Base-by-base conservation (phyloP, 2,113 vertebrate genomes). In the Ophthalmolycus amberensis region DNA sequence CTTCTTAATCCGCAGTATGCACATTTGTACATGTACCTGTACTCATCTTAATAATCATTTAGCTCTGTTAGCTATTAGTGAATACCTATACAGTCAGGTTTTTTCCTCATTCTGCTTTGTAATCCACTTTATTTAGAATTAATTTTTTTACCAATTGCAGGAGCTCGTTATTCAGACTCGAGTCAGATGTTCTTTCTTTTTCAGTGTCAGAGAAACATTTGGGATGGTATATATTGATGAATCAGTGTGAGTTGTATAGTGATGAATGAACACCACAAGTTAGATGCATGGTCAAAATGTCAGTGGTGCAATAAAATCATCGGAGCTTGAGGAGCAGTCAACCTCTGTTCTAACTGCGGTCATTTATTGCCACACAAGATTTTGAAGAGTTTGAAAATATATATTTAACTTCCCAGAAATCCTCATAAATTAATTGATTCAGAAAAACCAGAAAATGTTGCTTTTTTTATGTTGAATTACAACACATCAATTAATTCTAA, bases 361-460 rank as follows among this genome's bases (percentile, higher is more conserved):
- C 0, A 7, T 42, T 44, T 38, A 64, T 9, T 25, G 37, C 52
- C n/a, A 20, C 18, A 11, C 16, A 29, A 29, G 1, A 25, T 42
- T 79, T 73, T 42, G 10, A 8, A 62, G 10, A 40, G 34, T 63
- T 40, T 9, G 12, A 64, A 22, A 63, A 42, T 32, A 37, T 63
- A 59, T 66, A 40, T 62, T 68, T 62, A 42, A 54, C 56, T 54
- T 70, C 22, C 25, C 38, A 20, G 37, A 25, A 74, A 74, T 62
- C 40, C 7, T 63, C 14, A 27, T 29, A 40, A 22, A 40, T 54
- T 14, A 1, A 83, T 59, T 25, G 7, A 70, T 27, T 56, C 2
- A 29, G 48, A 72, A 38, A 72, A 48, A 60, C 4, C 48, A 10
- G 15, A 32, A 16, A 1, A 60, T 32, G 5, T 25, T 60, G 8